A percentile compares a stretch with the other conserved stretches of the same genome.
Evolutionary conservation across 1,140 invertebrate species (phyloP).

Genomic region (Melitaea cinxia): DNA sequence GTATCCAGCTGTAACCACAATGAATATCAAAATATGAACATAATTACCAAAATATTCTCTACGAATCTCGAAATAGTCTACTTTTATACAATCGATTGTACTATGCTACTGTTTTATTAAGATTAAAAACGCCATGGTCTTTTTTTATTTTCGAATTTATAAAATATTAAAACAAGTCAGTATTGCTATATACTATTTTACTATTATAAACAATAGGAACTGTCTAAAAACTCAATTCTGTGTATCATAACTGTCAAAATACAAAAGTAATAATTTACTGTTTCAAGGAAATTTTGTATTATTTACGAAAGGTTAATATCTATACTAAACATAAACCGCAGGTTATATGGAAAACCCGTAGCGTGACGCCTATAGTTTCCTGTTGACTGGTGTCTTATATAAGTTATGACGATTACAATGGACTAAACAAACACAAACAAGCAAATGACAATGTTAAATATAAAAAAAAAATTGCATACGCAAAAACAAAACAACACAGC

Average conservation of each 20-base stretch:
- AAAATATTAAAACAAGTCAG: too few species aligned
- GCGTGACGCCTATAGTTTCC: slow-evolving; percentile 32
- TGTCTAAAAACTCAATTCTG: too few species aligned
- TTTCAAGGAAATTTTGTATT: slow-evolving; percentile 28
- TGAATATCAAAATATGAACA: background rate
- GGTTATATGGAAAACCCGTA: slow-evolving; percentile 22
- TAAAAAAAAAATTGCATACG: slow-evolving; percentile 27
- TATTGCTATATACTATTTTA: too few species aligned
- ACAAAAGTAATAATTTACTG: slow-evolving; percentile 1
- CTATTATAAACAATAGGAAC: too few species aligned
- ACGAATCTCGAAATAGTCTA: too few species aligned
- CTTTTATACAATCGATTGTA: too few species aligned
- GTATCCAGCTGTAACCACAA: slow-evolving; percentile 61
- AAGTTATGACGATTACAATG: slow-evolving; percentile 8
- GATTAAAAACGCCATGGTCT: too few species aligned
- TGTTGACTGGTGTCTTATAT: slow-evolving; percentile 30
- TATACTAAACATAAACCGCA: slow-evolving; percentile 31
- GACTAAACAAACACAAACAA: slow-evolving; percentile 7
- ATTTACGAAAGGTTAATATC: slow-evolving; percentile 23
- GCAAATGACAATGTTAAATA: slow-evolving; percentile 5
- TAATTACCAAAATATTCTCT: too few species aligned
- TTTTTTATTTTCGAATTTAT: too few species aligned
- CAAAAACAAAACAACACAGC: slow-evolving; percentile 35
- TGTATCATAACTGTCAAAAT: background rate
- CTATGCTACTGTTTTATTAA: too few species aligned